Evolutionary conservation across 2,113 vertebrate species (phyloP), one percentile per base, ranked within the genome.

Genomic region (Anas platyrhynchos): DNA sequence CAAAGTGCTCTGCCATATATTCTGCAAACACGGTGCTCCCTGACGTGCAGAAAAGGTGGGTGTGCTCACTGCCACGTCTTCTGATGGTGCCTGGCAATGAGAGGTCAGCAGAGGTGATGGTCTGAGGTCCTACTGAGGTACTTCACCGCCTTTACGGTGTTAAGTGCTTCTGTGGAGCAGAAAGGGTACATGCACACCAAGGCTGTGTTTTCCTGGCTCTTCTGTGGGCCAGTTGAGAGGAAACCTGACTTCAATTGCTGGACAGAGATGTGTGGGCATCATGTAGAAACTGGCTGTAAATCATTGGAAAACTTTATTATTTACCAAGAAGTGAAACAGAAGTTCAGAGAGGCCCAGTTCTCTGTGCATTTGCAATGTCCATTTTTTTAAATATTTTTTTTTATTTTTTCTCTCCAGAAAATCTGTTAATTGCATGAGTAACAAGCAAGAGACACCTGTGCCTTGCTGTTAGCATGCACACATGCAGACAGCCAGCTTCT

Each of bases 401-500:
- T 25, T 22, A 6, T 18, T 10, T 22, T 16, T 25, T 22, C 14
- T 7, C 29, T 59, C 50, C 43, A 73, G 48, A 77, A 73, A 73
- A 29, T 13, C 29, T 65, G 13, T 15, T 59, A 54, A 83, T 15
- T 25, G 29, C 5, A 18, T 7, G 17, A 62, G 18, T 31, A 66
- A 27, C 13, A 5, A 11, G 27, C 54, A 10, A 31, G 36, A 62
- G 31, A 22, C 13, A 17, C 55, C 29, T 21, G 8, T 44, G 46
- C 62, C 25, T 7, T 13, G 17, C 21, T 85, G 62, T 32, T 56
- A 31, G 32, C 7, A 18, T 2, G 8, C 10, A 61, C 83, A 59
- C 16, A 0, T 31, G 54, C 7, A 50, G 55, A 16, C 62, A 59
- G 14, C 0, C 2, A 13, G 17, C 14, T 69, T 65, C 34, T 43